Base-by-base conservation (phyloP, 2,797 vertebrate genomes). In the Aldrovandia affinis region DNA sequence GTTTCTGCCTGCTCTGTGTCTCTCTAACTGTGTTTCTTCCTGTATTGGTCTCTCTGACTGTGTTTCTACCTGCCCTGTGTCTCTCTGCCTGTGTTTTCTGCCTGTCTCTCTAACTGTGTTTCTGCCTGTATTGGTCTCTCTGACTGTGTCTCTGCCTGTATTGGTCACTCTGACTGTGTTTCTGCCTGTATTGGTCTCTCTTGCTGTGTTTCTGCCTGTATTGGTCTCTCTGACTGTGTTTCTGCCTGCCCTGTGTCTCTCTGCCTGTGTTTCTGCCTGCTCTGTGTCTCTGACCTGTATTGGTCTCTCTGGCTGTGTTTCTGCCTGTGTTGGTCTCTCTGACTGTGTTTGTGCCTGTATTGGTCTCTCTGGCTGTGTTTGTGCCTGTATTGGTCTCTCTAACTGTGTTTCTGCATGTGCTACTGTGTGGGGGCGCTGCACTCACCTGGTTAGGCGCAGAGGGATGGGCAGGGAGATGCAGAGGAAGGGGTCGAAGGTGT, bases 401-500 rank as follows among this genome's bases (percentile, higher is more conserved):
- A 18, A 47, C 20, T 50, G 22, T 50, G 57, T 59, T 59, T 59
- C 57, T 15, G 18, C 0, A 5, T 20, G 28, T 30, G 12, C 22
- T 18, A 20, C 39, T 77, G 73, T 39, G 36, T 36, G 0, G 33
- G 28, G 0, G 63, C 9, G 9, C 18, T 8, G 28, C 0, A 86
- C 96, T 84, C 94, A 99, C 98, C 98, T 97, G 80, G 97, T 99
- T 94, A 99, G 97, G 10, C 96, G 96, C 57, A 97, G 93, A 0
- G 98, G 98, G 86, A 99, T 98, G 70, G 98, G 98, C 33, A 99
- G 94, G 0, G 98, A 99, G 92, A 99, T 96, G 87, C 98, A 99
- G 83, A 98, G 95, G 92, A 99, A 99, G 0, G 98, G 98, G 87
- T 99, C 98, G 0, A 98, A 99, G 84, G 98, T 99, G 96, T 98